phyloP scores from a whole-genome alignment of 2,113 vertebrate species.

The Pterocles orientalis region DNA sequence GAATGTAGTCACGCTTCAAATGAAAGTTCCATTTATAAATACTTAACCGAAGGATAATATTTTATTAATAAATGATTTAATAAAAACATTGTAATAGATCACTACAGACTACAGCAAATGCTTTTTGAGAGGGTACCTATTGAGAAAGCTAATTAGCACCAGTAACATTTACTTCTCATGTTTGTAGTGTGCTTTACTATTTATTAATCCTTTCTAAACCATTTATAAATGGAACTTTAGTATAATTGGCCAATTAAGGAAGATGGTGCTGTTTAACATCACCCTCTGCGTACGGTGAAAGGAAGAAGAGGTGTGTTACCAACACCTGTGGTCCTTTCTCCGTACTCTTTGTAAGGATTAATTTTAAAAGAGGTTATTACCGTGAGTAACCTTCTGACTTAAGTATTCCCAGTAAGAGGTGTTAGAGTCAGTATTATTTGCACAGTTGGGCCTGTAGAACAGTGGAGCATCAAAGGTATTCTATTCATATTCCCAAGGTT shows the following conservation, averaged over 20 bases:
- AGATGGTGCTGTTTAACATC: not conserved
- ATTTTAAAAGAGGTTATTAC: not conserved
- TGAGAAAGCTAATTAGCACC: not conserved
- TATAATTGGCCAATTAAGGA: not conserved
- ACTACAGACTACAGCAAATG: not conserved
- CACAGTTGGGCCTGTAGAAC: not conserved
- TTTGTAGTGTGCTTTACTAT: not conserved
- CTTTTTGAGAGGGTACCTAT: not conserved
- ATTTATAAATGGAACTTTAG: slow-evolving; percentile 20
- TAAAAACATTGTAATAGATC: slow-evolving; percentile 5
- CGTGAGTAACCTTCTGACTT: not conserved
- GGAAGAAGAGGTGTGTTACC: not conserved
- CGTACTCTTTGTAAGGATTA: not conserved
- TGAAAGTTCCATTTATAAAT: slow-evolving; percentile 42
- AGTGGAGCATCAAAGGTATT: not conserved
- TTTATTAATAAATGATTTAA: slow-evolving; percentile 12
- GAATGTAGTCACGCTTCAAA: not conserved
- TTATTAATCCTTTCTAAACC: slow-evolving; percentile 6
- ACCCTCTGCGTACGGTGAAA: not conserved
- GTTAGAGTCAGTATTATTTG: not conserved
- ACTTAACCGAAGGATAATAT: not conserved
- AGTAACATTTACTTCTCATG: not conserved
- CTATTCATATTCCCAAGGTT: not conserved
- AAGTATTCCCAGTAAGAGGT: not conserved
- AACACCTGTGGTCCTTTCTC: not conserved